Evolutionary conservation across 2,797 vertebrate genomes (phyloP).

Genomic region (Ficedula albicollis): DNA sequence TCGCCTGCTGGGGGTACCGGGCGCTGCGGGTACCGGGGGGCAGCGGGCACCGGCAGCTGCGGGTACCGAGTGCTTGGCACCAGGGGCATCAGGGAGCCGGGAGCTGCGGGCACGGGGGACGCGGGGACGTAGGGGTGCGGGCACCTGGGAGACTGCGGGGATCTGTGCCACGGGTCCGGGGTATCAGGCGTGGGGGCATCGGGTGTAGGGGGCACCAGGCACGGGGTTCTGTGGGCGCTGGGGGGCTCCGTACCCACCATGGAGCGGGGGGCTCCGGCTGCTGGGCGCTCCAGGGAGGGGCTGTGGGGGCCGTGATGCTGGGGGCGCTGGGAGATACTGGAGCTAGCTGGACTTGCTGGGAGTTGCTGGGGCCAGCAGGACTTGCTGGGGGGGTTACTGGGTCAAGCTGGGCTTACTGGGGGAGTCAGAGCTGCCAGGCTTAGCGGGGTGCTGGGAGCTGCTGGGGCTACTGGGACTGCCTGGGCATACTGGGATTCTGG

Average conservation of each 20-base stretch:
- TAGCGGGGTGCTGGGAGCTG: background rate
- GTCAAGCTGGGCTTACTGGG: background rate
- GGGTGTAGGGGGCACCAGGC: too few relatives aligned
- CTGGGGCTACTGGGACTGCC: background rate
- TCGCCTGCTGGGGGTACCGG: background rate
- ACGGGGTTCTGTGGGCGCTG: background rate
- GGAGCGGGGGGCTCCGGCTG: rapidly evolving
- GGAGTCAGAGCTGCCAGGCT: background rate
- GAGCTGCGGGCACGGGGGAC: background rate
- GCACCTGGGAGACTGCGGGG: too few relatives aligned
- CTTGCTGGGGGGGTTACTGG: too few relatives aligned
- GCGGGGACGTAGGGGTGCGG: background rate
- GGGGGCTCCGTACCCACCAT: background rate
- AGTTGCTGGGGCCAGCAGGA: too few relatives aligned
- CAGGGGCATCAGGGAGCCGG: background rate
- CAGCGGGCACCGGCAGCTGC: background rate
- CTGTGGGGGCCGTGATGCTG: background rate
- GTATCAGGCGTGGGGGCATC: background rate
- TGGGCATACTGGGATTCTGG: background rate
- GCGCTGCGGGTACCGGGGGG: background rate
- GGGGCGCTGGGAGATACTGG: background rate
- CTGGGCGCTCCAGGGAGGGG: too few relatives aligned
- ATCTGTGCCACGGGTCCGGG: background rate
- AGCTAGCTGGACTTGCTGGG: background rate
- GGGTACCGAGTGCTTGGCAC: background rate